Base-by-base conservation (phyloP, 23 tunicate genomes). In the Botrylloides violaceus region DNA sequence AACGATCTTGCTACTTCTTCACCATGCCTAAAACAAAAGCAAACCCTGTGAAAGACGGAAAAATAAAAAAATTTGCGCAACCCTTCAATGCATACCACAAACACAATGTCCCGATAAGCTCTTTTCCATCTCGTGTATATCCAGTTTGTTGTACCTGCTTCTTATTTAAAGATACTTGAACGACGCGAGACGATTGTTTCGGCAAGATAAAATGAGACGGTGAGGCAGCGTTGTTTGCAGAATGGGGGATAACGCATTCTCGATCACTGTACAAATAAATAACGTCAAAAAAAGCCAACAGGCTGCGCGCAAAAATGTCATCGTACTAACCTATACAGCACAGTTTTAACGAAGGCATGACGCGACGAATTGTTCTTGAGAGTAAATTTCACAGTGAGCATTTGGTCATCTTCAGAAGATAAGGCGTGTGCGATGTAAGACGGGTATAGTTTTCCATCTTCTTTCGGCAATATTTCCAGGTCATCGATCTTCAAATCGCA, bases 1-100 rank as follows among this genome's bases (percentile, higher is more conserved):
- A 75, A 53, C 15, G 66, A 64, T 30, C 86, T 60, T 32, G 95
- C 71, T 23, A 87, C 37, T 56, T 87, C 95, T 47, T 87, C 95
- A 22, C 95, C 86, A 30, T 87, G 77, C 95, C 94, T 84, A 36
- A 2, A 48, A 3, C 2, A 25, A 6, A 28, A 56, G 5, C 23
- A 27, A 30, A 27, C 29, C 31, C 12, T 28, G 53, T 30, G 12
- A 28, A 18, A 47, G 55, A 47, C 12, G 12, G 18, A 47, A 47
- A 47, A 47, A 18, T 12, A 47, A 59, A 9, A 59, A 59, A 26
- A 59, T 59, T 7, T 59, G 30, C 30, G 64, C 64, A 47, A 12
- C n/a, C n/a, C n/a, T 21, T 60, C 23, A 30, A 21, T 9, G 29
- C 74, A 6, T 22, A 68, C 74, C 74, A 68, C 24, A 68, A 22